Evolutionary conservation across 2,113 vertebrate species (phyloP).

Genomic region (Ictalurus punctatus): DNA sequence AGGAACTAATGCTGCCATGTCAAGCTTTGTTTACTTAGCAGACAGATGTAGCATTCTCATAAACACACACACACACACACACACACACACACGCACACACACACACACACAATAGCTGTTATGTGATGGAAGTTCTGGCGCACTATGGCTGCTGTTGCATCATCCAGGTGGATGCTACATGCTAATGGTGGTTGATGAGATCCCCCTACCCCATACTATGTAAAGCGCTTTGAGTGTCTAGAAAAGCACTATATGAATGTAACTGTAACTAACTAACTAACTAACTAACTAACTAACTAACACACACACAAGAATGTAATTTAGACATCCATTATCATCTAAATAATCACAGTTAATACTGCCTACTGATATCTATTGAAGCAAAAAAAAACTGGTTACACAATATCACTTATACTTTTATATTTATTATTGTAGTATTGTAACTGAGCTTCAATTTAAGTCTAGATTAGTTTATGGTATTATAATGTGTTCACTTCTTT

Average conservation of each 20-base stretch:
- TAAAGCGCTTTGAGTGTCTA: too few relatives aligned
- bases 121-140: too few relatives aligned
- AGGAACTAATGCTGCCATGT: slow-evolving; percentile 49
- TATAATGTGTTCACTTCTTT: neutral
- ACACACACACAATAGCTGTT: neutral
- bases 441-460: neutral
- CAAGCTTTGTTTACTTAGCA: slow-evolving; percentile 36
- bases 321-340: neutral
- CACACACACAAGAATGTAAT: neutral
- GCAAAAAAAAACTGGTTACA: neutral
- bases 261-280: too few relatives aligned
- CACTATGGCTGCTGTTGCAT: too few relatives aligned
- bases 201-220: too few relatives aligned
- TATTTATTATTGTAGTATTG: neutral
- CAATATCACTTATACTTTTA: neutral
- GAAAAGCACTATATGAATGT: too few relatives aligned
- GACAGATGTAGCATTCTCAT: neutral
- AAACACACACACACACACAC: neutral
- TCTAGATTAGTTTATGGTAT: neutral
- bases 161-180: too few relatives aligned
- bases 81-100: slow-evolving; percentile 3
- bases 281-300: neutral
- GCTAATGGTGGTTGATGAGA: too few relatives aligned
- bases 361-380: neutral
- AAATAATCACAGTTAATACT: neutral